phyloP scores from a whole-genome alignment of 2,113 vertebrate genomes.

The Pipra filicauda region DNA sequence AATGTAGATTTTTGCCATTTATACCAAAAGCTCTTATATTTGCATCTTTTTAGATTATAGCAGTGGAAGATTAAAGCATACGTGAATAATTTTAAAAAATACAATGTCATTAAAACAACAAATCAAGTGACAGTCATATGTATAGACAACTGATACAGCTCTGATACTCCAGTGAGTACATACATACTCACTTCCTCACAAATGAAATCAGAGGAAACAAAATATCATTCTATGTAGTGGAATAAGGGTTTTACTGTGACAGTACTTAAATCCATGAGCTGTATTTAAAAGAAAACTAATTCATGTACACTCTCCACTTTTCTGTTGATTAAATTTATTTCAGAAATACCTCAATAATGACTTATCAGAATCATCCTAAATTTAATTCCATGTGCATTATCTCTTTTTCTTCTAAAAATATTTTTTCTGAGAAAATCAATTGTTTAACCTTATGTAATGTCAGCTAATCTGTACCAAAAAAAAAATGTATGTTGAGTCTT shows the following conservation, averaged over 20 bases:
- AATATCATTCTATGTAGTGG: not conserved
- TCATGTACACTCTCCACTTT: not conserved
- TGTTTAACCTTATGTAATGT: not conserved
- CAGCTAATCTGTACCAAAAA: not conserved
- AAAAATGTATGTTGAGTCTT: not conserved
- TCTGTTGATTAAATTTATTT: not conserved
- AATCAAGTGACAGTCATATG: not conserved
- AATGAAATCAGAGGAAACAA: not conserved
- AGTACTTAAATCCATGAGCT: not conserved
- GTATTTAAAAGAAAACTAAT: conserved; percentile 21
- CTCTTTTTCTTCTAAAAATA: not conserved
- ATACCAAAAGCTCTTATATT: not conserved
- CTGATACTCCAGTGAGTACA: too few species aligned
- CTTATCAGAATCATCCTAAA: not conserved
- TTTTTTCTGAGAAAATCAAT: not conserved
- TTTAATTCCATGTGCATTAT: not conserved
- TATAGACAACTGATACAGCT: not conserved
- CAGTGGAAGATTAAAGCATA: not conserved
- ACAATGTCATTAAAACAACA: not conserved
- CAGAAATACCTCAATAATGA: not conserved
- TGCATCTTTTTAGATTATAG: not conserved
- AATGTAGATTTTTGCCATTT: not conserved
- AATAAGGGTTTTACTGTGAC: not conserved
- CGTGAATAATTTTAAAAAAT: conserved; percentile 4
- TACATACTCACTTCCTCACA: not conserved